phyloP scores from a whole-genome alignment of 1,140 invertebrate genomes.

The Ips typographus region DNA sequence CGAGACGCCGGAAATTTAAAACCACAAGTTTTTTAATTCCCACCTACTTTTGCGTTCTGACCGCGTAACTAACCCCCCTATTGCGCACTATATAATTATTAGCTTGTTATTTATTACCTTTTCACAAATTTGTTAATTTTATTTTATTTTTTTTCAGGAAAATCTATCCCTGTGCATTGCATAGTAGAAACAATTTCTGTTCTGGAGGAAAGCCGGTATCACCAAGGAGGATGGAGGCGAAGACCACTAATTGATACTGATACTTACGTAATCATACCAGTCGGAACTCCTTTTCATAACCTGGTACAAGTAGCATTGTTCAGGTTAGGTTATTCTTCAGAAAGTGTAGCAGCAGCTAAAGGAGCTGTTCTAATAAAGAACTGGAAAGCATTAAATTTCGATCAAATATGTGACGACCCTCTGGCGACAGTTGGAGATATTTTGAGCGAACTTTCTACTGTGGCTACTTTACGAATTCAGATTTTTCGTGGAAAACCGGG shows the following conservation, averaged over 20 bases:
- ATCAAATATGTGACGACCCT: slow-evolving; percentile 84
- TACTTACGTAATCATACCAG: slow-evolving; percentile 90
- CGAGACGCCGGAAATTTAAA: too few species aligned
- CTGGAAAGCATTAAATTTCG: slow-evolving; percentile 89
- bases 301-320: slow-evolving; percentile 76
- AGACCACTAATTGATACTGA: slow-evolving; percentile 79
- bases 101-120: too few species aligned
- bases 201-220: slow-evolving; percentile 61
- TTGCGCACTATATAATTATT: too few species aligned
- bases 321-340: slow-evolving; percentile 75
- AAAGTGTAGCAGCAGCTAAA: slow-evolving; percentile 75
- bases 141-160: slow-evolving; percentile 63
- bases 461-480: slow-evolving; percentile 87
- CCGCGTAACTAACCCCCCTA: too few species aligned
- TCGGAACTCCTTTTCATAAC: slow-evolving; percentile 83
- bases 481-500: slow-evolving; percentile 79
- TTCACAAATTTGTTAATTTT: background rate
- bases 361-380: slow-evolving; percentile 89
- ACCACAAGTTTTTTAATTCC: too few species aligned
- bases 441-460: slow-evolving; percentile 85
- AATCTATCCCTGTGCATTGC: slow-evolving; percentile 90
- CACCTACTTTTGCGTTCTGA: too few species aligned
- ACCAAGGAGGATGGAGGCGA: slow-evolving; percentile 59
- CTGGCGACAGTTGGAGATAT: slow-evolving; percentile 88
- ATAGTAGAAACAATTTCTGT: slow-evolving; percentile 80